Evolutionary conservation across 2,888 invertebrate species (phyloP), one percentile per base, ranked within the genome.

Genomic region (Apamea crenata): DNA sequence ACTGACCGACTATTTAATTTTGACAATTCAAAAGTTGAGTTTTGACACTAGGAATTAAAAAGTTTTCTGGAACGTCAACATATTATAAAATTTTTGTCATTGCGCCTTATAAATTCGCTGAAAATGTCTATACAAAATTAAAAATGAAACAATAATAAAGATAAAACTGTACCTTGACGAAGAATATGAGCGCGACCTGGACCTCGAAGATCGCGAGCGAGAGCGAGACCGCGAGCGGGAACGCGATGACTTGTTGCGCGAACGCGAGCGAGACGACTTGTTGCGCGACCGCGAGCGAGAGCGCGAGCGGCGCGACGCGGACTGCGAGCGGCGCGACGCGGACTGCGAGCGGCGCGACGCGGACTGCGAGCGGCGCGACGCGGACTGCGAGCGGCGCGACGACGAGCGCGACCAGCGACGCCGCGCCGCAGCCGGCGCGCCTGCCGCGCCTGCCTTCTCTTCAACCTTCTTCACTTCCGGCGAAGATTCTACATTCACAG

Each of bases 151-250:
- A 25, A 18, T 32, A 78, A 70, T 44, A 65, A 53, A 80, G 1
- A 14, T 1, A 36, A 44, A 40, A 40, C 86, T 92, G 91, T 81
- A 96, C 94, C 97, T 97, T 44, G 97, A 97, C 50, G 97, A 97
- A 6, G 96, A 96, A 82, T 96, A 96, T 0, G 97, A 97, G 5
- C 97, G 95, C n/a, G 97, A 96, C 79, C 96, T 87, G n/a, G 92
- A 92, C 47, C 90, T 86, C 50, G 95, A 91, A 6, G 92, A 93
- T n/a, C 95, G 90, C 14, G 92, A 93, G 44, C 95, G 91, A 29
- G 96, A 92, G 10, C 90, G 89, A 25, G 92, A 82, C 66, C 83
- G 79, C 36, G 81, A 81, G 82, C 53, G 86, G 16, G 93, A 87
- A n/a, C 93, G 91, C 44, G 95, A 95, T 65, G 95, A 93, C 89